These are phyloP conservation scores for Myotis vivesi DNA, from an alignment of 2,797 vertebrate species.

Conservation along the genomic window DNA sequence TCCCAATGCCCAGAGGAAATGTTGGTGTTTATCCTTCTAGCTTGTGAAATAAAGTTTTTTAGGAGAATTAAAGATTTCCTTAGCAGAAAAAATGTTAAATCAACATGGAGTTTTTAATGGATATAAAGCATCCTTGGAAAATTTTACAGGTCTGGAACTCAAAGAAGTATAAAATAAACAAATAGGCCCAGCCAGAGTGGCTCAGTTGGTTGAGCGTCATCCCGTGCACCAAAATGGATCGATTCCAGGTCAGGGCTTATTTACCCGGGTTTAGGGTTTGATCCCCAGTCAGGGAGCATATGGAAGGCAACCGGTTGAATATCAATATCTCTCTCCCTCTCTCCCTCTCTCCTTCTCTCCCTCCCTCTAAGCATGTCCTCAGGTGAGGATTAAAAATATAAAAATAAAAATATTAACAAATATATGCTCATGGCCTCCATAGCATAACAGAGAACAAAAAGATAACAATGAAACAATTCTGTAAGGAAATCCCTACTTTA, in stretches of 20 bases:
- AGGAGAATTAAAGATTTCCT: not conserved
- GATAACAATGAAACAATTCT: not conserved
- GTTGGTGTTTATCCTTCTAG: conserved; percentile 13
- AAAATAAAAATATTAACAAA: not conserved
- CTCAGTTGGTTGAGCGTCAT: not conserved
- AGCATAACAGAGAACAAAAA: not conserved
- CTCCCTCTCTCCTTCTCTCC: not conserved
- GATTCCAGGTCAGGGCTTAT: not conserved
- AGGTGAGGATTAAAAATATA: not conserved
- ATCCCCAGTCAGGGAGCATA: not conserved
- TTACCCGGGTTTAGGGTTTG: not conserved
- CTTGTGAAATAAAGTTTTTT: not conserved
- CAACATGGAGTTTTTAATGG: not conserved
- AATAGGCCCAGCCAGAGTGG: not conserved
- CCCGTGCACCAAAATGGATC: not conserved
- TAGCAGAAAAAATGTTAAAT: not conserved
- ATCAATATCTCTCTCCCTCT: not conserved
- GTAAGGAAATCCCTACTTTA: not conserved
- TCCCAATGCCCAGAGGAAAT: not conserved
- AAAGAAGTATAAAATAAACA: not conserved
- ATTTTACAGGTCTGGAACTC: not conserved
- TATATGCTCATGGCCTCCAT: not conserved
- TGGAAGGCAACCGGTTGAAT: not conserved
- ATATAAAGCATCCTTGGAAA: conserved; percentile 31
- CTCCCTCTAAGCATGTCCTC: not conserved